Conservation (phyloP, 1,140 invertebrate species). For the Pectinophora gossypiella region DNA sequence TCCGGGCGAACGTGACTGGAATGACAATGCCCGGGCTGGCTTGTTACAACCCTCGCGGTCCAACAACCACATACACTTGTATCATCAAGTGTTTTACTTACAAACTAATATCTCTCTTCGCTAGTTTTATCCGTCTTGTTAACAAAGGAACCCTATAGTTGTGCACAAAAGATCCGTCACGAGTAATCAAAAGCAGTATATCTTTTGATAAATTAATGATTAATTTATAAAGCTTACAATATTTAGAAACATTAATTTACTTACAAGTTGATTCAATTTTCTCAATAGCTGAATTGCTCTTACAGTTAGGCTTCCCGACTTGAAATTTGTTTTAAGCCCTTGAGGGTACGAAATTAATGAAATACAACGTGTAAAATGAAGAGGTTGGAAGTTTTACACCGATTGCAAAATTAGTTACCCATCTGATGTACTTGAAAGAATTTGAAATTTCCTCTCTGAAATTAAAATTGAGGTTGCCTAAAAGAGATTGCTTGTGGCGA, state of each 20-base stretch:
- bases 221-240: too few species aligned
- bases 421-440: not conserved
- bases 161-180: too few species aligned
- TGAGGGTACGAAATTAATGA: not conserved
- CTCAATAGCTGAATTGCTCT: not conserved
- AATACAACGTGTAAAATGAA: not conserved
- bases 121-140: too few species aligned
- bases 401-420: not conserved
- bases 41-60: conserved; percentile 14
- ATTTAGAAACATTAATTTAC: not conserved
- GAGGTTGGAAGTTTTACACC: not conserved
- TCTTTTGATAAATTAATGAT: too few species aligned
- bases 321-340: not conserved
- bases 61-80: conserved; percentile 10
- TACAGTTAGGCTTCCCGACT: not conserved
- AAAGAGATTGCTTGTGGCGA: not conserved
- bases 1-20: conserved; percentile 33
- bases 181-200: too few species aligned
- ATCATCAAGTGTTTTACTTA: conserved; percentile 7
- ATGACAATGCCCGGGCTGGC: conserved; percentile 23
- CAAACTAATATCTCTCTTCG: too few species aligned
- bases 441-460: not conserved
- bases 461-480: not conserved
- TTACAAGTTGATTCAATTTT: not conserved
- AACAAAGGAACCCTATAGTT: too few species aligned